These are phyloP conservation scores for Aphelocoma coerulescens DNA, from an alignment of 2,113 vertebrate genomes.

Conservation along the genomic window DNA sequence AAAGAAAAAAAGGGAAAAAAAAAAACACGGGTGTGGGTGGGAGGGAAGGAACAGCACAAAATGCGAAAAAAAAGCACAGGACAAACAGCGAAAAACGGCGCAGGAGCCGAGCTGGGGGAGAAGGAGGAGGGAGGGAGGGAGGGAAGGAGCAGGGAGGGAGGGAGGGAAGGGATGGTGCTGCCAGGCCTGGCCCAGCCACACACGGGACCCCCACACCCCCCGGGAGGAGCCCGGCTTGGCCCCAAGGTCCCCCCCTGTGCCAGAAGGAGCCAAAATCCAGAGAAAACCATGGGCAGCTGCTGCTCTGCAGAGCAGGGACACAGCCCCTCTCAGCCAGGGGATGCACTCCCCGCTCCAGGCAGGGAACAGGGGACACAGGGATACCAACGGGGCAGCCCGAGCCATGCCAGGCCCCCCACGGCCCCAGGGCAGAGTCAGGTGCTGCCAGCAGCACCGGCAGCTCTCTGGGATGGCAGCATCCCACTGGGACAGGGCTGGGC, in stretches of 20 bases:
- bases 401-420: not conserved
- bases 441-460: not conserved
- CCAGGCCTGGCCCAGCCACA: not conserved
- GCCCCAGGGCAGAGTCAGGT: not conserved
- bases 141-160: not conserved
- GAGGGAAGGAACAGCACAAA: not conserved
- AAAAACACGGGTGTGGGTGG: not conserved
- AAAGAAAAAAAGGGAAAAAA: too few species aligned
- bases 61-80: not conserved
- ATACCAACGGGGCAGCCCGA: not conserved
- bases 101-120: not conserved
- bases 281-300: not conserved
- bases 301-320: not conserved
- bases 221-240: not conserved
- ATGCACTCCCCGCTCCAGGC: not conserved
- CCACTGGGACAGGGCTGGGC: not conserved
- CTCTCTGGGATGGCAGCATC: rapidly evolving
- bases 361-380: not conserved
- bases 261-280: not conserved
- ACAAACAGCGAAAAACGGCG: not conserved
- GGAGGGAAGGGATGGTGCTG: not conserved
- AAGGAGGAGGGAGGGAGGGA: not conserved
- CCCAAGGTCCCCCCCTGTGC: not conserved
- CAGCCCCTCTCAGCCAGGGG: not conserved
- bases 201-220: not conserved